These are phyloP conservation scores for Synanthedon formicaeformis DNA, from an alignment of 2,888 invertebrate species.

Conservation along the genomic window DNA sequence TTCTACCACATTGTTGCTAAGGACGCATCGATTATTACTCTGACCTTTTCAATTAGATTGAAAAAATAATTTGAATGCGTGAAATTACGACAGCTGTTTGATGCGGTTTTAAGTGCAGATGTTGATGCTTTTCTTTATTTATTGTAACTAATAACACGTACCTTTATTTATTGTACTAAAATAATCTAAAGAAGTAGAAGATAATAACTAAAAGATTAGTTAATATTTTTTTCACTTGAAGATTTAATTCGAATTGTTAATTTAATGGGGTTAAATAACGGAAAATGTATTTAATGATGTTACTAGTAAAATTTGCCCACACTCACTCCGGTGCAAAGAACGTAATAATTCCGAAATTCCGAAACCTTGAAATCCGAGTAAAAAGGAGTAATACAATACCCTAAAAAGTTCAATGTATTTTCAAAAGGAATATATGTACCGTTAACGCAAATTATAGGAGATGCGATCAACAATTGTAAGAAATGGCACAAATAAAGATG, in stretches of 20 bases:
- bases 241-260: no score
- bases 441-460: slow-evolving; percentile 19
- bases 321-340: no score
- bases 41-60: slow-evolving; percentile 26
- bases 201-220: background rate
- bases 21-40: slow-evolving; percentile 33
- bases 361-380: background rate
- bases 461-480: slow-evolving; percentile 22
- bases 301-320: no score
- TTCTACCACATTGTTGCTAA: slow-evolving; percentile 25
- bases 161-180: slow-evolving; percentile 11
- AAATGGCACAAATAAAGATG: slow-evolving; percentile 32
- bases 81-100: slow-evolving; percentile 39
- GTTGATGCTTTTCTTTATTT: slow-evolving; percentile 2
- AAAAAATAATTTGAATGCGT: slow-evolving; percentile 21
- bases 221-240: no score
- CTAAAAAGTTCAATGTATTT: slow-evolving; percentile 4
- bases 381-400: slow-evolving; percentile 6
- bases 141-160: background rate
- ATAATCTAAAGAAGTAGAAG: slow-evolving; percentile 16
- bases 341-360: no score
- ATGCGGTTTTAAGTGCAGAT: slow-evolving; percentile 10
- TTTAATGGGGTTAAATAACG: no score
- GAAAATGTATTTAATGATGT: no score
- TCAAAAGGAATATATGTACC: slow-evolving; percentile 21